Conservation (phyloP, 2,113 vertebrate genomes). For the Orthochromis indermauri region DNA sequence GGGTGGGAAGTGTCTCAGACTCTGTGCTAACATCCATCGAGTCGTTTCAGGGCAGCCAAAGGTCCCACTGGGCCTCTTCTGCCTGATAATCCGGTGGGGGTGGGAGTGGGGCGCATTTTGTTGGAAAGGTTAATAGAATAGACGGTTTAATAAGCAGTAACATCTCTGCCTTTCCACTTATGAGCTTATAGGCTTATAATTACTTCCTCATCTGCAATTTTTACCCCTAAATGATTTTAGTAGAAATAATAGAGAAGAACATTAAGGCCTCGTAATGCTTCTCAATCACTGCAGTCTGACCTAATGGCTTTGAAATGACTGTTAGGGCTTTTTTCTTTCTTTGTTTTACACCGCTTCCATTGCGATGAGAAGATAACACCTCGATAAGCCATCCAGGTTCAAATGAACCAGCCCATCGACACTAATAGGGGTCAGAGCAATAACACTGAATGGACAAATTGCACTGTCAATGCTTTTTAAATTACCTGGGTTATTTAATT, state of each 20-base stretch:
- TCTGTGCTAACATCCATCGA: constrained; percentile 34
- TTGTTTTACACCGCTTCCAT: constrained; percentile 45
- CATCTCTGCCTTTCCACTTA: not conserved
- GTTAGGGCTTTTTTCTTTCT: constrained; percentile 25
- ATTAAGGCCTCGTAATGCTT: constrained; percentile 44
- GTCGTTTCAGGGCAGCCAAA: constrained; percentile 12
- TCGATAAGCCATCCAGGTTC: constrained; percentile 75
- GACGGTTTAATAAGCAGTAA: constrained; percentile 39
- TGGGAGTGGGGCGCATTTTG: not conserved
- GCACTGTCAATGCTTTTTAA: constrained; percentile 90
- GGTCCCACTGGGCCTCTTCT: not conserved
- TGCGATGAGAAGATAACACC: constrained; percentile 76
- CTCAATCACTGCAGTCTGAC: constrained; percentile 38
- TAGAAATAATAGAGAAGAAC: constrained; percentile 31
- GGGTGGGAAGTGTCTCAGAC: not conserved
- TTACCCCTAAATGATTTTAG: constrained; percentile 46
- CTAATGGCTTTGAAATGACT: constrained; percentile 51
- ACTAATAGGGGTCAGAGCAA: constrained; percentile 94
- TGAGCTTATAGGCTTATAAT: constrained; percentile 24
- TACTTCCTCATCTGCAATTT: constrained; percentile 45
- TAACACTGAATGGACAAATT: constrained; percentile 94
- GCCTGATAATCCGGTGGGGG: not conserved
- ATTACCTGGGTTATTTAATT: constrained; percentile 98
- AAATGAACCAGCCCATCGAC: constrained; percentile 83
- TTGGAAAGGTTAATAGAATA: constrained; percentile 50